These are phyloP conservation scores for Sardina pilchardus DNA, from an alignment of 2,113 vertebrate genomes.

Conservation along the genomic window DNA sequence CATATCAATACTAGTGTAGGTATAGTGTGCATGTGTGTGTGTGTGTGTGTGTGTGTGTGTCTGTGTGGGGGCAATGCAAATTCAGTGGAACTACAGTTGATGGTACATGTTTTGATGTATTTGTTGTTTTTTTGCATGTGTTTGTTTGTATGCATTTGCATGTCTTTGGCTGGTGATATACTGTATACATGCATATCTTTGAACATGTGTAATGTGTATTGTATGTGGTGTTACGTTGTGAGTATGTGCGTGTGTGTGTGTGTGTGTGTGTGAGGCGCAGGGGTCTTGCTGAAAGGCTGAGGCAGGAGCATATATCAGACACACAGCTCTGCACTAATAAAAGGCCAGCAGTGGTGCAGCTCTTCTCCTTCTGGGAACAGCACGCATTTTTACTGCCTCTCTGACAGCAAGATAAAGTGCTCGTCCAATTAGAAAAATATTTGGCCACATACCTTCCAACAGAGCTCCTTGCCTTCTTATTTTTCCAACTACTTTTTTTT, in stretches of 20 bases:
- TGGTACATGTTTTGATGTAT: neutral
- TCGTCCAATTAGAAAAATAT: constrained; percentile 83
- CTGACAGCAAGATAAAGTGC: constrained; percentile 81
- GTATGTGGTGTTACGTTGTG: constrained; percentile 24
- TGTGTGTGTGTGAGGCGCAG: constrained; percentile 37
- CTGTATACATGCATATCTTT: neutral
- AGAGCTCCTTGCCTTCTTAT: constrained; percentile 60
- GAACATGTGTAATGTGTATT: neutral
- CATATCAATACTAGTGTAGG: neutral
- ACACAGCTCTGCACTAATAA: constrained; percentile 69
- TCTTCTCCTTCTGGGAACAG: constrained; percentile 75
- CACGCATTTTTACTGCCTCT: constrained; percentile 71
- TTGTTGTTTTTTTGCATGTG: neutral
- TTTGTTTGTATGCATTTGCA: neutral
- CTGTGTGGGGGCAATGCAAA: constrained; percentile 40
- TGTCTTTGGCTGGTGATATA: neutral
- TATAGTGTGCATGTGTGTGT: constrained; percentile 30
- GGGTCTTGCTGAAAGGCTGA: constrained; percentile 73
- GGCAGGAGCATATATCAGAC: constrained; percentile 74
- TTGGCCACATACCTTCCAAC: constrained; percentile 74
- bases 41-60: constrained; percentile 45
- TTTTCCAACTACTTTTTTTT: constrained; percentile 63
- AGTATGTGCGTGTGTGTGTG: constrained; percentile 48
- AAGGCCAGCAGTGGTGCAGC: constrained; percentile 71
- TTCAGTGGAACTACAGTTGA: neutral